Conservation (phyloP, 2,113 vertebrate species). For the Etheostoma spectabile region DNA sequence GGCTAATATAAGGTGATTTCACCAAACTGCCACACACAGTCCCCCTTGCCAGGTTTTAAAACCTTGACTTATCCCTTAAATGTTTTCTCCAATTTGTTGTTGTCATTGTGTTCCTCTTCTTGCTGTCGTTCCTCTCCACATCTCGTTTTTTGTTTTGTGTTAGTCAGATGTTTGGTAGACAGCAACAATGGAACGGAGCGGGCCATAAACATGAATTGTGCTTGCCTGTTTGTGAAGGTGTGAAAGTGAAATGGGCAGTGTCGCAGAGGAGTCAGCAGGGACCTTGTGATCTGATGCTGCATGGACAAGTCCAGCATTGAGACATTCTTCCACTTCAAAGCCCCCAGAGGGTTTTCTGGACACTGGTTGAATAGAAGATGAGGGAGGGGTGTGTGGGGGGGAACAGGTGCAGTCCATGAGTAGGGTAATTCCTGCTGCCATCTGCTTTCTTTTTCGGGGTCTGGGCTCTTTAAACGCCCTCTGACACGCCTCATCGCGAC, state of each 20-base stretch:
- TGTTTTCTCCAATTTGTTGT: constrained; percentile 37
- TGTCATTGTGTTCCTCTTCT: constrained; percentile 21
- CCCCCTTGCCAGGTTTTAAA: constrained; percentile 14
- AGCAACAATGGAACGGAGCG: constrained; percentile 23
- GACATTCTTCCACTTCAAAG: constrained; percentile 84
- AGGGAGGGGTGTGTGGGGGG: constrained; percentile 58
- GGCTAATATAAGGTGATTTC: constrained; percentile 15
- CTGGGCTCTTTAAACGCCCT: constrained; percentile 78
- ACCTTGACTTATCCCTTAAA: background rate
- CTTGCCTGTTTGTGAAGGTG: constrained; percentile 47
- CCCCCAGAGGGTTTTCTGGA: constrained; percentile 73
- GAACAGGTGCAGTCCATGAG: constrained; percentile 84
- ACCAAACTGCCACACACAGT: background rate
- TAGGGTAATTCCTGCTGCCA: constrained; percentile 79
- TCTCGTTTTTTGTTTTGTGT: constrained; percentile 35
- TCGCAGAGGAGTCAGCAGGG: constrained; percentile 60
- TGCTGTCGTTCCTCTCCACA: background rate
- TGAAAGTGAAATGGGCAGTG: constrained; percentile 35
- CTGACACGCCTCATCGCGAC: constrained; percentile 76
- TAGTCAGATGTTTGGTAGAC: constrained; percentile 42
- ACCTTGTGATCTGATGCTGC: constrained; percentile 68
- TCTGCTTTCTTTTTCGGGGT: constrained; percentile 82
- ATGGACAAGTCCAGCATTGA: constrained; percentile 69
- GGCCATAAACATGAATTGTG: constrained; percentile 55
- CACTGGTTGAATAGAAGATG: constrained; percentile 79